Evolutionary conservation across 2,797 vertebrate species (phyloP).

Genomic region (Tauraco hartlaubi): DNA sequence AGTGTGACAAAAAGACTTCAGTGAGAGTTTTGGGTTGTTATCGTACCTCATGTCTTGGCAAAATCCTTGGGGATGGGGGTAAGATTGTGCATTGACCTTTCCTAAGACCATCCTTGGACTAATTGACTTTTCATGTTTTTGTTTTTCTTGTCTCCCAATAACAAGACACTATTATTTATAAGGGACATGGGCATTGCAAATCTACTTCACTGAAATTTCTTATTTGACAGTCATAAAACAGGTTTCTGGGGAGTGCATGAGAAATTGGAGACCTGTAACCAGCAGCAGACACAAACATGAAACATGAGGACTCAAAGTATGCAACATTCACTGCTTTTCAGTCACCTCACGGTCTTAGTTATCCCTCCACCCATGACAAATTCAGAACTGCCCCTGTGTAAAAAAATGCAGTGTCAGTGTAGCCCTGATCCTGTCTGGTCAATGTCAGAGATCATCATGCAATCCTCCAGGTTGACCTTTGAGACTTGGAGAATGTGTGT

Average conservation of each 20-base stretch:
- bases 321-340: background rate
- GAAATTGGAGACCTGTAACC: background rate
- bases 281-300: background rate
- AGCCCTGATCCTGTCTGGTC: background rate
- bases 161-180: background rate
- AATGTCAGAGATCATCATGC: background rate
- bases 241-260: background rate
- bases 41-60: fast-evolving
- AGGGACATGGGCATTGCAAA: background rate
- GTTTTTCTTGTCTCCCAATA: background rate
- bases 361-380: background rate
- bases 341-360: background rate
- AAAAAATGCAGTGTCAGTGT: background rate
- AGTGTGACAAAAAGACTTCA: background rate
- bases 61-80: background rate
- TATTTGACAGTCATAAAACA: background rate
- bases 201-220: background rate
- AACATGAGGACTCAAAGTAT: background rate
- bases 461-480: background rate
- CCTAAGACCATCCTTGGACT: background rate
- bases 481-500: background rate
- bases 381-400: background rate
- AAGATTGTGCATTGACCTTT: background rate
- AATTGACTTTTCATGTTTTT: background rate
- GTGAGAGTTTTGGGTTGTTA: background rate